Percentiles rank a stretch among this genome's conserved stretches.
phyloP scores from a whole-genome alignment of 2,888 invertebrate genomes.

The Ichneumon xanthorius region DNA sequence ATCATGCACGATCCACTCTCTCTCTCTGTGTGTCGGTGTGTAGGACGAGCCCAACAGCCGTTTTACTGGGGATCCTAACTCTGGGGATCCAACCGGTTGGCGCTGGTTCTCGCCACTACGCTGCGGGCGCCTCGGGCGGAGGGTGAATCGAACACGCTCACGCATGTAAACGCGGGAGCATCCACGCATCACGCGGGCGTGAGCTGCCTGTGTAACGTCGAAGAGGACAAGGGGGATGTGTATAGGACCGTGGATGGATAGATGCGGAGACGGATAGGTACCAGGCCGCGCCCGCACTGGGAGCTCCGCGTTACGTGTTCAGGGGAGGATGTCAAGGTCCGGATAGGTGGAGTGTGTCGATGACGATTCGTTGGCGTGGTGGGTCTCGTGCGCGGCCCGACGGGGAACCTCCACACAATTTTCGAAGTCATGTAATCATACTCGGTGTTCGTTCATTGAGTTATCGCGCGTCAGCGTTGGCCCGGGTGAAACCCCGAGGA shows the following conservation, averaged over 20 bases:
- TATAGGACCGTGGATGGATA: constrained; percentile 6
- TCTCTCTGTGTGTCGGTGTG: neutral
- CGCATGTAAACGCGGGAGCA: constrained; percentile 58
- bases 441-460: neutral
- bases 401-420: constrained; percentile 1
- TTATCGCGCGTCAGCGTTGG: neutral
- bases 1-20: constrained; percentile 53
- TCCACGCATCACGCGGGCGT: constrained; percentile 47
- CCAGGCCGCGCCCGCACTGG: constrained; percentile 1
- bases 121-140: constrained; percentile 24
- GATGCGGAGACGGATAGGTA: constrained; percentile 1
- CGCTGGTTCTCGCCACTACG: constrained; percentile 23
- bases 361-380: neutral
- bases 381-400: neutral
- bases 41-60: constrained; percentile 43
- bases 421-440: neutral
- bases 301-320: constrained; percentile 45
- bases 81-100: constrained; percentile 7
- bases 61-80: constrained; percentile 51
- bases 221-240: constrained; percentile 28
- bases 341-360: neutral
- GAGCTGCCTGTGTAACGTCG: constrained; percentile 54
- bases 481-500: neutral
- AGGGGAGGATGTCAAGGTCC: constrained; percentile 25
- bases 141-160: constrained; percentile 52